Base-by-base conservation (phyloP, 2,113 vertebrate genomes). In the Epinephelus moara region DNA sequence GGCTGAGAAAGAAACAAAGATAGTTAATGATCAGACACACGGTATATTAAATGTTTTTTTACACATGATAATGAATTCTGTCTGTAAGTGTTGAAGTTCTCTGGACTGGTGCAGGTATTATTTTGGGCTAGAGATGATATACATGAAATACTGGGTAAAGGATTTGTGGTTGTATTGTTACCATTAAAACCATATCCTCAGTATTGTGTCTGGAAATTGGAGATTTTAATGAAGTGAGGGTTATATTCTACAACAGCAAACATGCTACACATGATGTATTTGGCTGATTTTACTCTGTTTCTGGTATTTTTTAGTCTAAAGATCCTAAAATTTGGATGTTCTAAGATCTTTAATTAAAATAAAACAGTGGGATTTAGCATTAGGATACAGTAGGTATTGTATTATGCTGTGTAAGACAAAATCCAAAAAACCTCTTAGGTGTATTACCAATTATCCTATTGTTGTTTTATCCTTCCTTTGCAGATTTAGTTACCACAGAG, bases 391-490 rank as follows among this genome's bases (percentile, higher is more conserved):
- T 50, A 18, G 15, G 23, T 70, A 12, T 49, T 57, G 33, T 33
- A 14, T 56, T 40, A 14, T 23, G 25, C 25, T 69, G 47, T 45
- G 7, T 52, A 33, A 33, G 53, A 69, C 59, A n/a, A 57, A 62
- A 25, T 70, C 33, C 47, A 62, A 56, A 78, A 70, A 52, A 15
- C 15, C 33, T 37, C 21, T 67, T n/a, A 70, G 33, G 10, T n/a
- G 8, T 53, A 21, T 70, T 75, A 62, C 55, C 80, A 84, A 83
- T 85, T 47, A 85, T 81, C 76, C 70, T 15, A 72, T 67, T 70
- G 70, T 62, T 75, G 70, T 23, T 50, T 85, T 75, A 74, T 87
- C 75, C 64, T 30, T 66, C 55, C 77, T 77, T 27, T 69, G 19
- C 50, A 73, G 63, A 78, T 80, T 89, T 70, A 64, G 50, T 57